Conservation (phyloP, 1,140 invertebrate species). For the Grapholita molesta region DNA sequence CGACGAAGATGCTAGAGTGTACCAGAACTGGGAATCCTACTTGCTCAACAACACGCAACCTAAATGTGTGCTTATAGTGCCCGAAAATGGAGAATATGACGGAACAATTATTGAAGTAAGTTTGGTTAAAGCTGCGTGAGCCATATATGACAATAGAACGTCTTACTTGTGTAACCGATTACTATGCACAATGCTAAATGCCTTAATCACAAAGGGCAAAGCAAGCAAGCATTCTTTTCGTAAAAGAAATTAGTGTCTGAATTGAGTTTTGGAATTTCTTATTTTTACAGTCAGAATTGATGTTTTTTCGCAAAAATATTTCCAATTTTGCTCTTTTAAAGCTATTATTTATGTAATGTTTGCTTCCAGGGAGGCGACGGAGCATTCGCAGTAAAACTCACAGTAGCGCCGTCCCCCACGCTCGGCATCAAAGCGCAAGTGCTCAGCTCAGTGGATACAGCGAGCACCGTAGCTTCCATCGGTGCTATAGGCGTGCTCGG, state of each 20-base stretch:
- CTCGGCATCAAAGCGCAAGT: conserved; percentile 56
- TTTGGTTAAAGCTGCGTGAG: neutral
- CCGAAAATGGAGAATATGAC: conserved; percentile 62
- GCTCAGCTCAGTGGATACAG: conserved; percentile 58
- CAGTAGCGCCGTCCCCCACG: conserved; percentile 55
- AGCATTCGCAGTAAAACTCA: conserved; percentile 54
- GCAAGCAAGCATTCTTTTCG: too few species aligned
- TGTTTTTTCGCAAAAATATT: too few species aligned
- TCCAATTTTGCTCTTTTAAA: neutral
- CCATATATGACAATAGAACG: too few species aligned
- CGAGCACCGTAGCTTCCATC: conserved; percentile 56
- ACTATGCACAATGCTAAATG: too few species aligned
- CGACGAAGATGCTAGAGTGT: conserved; percentile 66
- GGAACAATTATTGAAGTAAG: conserved; percentile 51
- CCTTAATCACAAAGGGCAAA: too few species aligned
- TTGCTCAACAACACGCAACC: conserved; percentile 56
- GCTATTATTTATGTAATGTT: neutral
- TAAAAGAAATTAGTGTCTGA: too few species aligned
- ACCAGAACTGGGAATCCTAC: conserved; percentile 60
- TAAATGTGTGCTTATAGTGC: conserved; percentile 67
- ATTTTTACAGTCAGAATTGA: too few species aligned
- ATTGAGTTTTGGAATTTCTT: too few species aligned
- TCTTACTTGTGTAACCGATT: too few species aligned
- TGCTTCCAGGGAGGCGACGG: conserved; percentile 50
- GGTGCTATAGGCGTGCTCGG: conserved; percentile 63